A percentile compares a stretch with the other conserved stretches of the same genome.
Conservation (phyloP, 2,888 invertebrate genomes). For the Neoitamus cyanurus region DNA sequence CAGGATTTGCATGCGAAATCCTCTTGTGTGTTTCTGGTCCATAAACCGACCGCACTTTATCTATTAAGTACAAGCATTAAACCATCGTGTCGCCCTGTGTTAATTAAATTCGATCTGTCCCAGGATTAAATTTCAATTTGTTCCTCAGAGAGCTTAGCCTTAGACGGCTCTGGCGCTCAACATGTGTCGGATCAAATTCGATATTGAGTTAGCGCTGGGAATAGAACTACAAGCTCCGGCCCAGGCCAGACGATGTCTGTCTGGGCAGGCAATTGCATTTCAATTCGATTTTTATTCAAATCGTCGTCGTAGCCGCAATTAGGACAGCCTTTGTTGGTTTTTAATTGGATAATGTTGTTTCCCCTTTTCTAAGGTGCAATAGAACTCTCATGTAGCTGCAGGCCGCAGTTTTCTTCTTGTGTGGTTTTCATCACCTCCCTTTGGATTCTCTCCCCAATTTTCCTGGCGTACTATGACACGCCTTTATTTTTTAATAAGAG, state of each 20-base stretch:
- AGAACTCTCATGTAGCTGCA: neutral
- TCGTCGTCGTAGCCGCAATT: neutral
- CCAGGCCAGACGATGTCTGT: neutral
- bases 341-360: neutral
- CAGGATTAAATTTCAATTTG: constrained; percentile 28
- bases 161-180: neutral
- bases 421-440: neutral
- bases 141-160: neutral
- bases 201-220: neutral
- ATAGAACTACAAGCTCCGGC: neutral
- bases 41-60: constrained; percentile 24
- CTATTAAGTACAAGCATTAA: constrained; percentile 28
- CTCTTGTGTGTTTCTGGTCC: constrained; percentile 17
- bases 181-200: constrained; percentile 12
- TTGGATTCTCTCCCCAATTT: too few relatives aligned
- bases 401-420: neutral
- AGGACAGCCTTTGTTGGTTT: neutral
- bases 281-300: neutral
- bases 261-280: neutral
- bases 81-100: constrained; percentile 20
- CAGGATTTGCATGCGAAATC: constrained; percentile 20
- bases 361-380: neutral
- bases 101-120: constrained; percentile 34
- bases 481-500: too few relatives aligned
- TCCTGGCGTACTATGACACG: too few relatives aligned